phyloP scores from a whole-genome alignment of 1,140 invertebrate genomes.

The Drosophila lini region DNA sequence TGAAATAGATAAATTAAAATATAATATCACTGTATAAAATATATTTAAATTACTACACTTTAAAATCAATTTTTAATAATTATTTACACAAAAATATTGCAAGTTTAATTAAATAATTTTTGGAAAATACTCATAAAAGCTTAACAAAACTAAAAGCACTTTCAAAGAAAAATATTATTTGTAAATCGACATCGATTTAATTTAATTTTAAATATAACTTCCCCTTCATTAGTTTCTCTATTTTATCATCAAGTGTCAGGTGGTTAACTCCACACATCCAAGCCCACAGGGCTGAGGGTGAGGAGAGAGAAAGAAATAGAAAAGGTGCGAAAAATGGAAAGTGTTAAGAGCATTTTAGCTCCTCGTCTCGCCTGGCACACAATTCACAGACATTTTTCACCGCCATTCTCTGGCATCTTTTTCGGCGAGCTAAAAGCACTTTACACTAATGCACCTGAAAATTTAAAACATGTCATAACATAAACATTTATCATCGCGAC shows the following conservation, averaged over 20 bases:
- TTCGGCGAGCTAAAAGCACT: conserved; percentile 71
- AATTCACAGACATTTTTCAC: conserved; percentile 64
- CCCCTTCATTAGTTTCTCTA: conserved; percentile 4
- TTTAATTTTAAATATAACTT: conserved; percentile 5
- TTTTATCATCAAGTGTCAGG: conserved; percentile 32
- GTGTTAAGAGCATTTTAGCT: conserved; percentile 80
- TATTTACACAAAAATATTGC: no score
- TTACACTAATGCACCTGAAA: conserved; percentile 82
- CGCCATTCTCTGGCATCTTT: conserved; percentile 61
- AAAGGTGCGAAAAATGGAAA: conserved; percentile 50
- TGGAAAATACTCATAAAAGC: not conserved
- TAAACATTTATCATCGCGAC: conserved; percentile 76
- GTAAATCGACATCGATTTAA: not conserved
- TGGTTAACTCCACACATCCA: conserved; percentile 32
- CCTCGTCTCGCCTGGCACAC: conserved; percentile 48
- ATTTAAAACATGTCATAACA: conserved; percentile 82
- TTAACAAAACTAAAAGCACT: not conserved
- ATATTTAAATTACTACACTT: not conserved
- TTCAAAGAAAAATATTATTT: no score
- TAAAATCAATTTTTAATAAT: not conserved
- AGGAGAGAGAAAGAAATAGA: conserved; percentile 6
- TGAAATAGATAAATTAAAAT: not conserved
- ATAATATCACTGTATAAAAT: not conserved
- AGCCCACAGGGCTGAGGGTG: not conserved
- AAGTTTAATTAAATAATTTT: not conserved